Evolutionary conservation across 2,888 invertebrate species (phyloP), one percentile per base, ranked within the genome.

Genomic region (Microctonus brassicae): DNA sequence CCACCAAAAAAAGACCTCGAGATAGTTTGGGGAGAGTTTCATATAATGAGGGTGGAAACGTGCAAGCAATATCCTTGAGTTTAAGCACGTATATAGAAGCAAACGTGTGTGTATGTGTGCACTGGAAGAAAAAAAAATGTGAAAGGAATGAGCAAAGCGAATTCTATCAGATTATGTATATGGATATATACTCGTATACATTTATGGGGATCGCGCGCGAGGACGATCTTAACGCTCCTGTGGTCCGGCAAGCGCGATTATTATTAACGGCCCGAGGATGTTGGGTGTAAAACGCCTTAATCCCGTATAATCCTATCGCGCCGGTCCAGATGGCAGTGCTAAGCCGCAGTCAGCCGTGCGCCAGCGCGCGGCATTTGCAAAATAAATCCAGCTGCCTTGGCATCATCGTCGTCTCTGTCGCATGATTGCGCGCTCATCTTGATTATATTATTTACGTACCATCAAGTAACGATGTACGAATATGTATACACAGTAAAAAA

Each of bases 231-330:
- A 9, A 36, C 60, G 60, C 36, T 61, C 36, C 73, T 73, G 62
- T 29, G 68, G 63, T 63, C 55, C 69, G 53, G 39, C 60, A 68
- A 67, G 42, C 69, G 58, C 62, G 62, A 79, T 77, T 76, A 76
- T 79, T 80, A 80, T 78, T 79, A 80, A 80, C 79, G 79, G 73
- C 77, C 77, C 74, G 74, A 75, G 73, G 76, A 73, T 76, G 75
- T 33, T 72, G 62, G 75, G 74, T 77, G 77, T 75, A 76, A 77
- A 79, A 77, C 78, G 79, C 76, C 76, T 78, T 80, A 80, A 80
- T 80, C 80, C 76, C 75, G 77, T 79, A 77, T 77, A 80, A 80
- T 80, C 80, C 80, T 77, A 80, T 79, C 79, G 77, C 73, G 74
- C 72, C 74, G 77, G 79, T 77, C 74, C 79, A 79, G 79, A 80